These are phyloP conservation scores for Sarcophaga peregrina DNA, from an alignment of 1,140 invertebrate genomes.

Conservation along the genomic window DNA sequence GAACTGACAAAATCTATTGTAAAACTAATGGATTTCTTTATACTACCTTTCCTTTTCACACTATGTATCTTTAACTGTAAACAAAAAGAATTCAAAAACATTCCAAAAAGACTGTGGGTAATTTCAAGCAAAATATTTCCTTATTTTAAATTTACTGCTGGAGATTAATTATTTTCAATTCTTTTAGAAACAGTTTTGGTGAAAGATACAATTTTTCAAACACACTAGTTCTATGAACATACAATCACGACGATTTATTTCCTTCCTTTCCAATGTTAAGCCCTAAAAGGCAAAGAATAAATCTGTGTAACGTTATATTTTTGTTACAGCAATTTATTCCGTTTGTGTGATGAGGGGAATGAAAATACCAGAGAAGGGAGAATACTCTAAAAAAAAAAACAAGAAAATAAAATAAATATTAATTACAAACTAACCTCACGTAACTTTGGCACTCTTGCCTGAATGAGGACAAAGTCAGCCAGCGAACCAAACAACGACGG, in stretches of 20 bases:
- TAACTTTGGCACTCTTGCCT: conserved; percentile 28
- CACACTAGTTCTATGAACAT: not conserved
- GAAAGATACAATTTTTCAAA: no score
- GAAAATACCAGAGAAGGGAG: not conserved
- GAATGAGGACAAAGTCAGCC: conserved; percentile 21
- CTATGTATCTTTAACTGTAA: no score
- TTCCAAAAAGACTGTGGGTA: no score
- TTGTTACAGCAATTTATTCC: conserved; percentile 32
- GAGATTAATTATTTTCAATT: no score
- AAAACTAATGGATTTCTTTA: no score
- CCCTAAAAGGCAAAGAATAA: not conserved
- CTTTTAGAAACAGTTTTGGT: no score
- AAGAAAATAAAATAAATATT: conserved; percentile 23
- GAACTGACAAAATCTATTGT: no score
- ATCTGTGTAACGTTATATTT: conserved; percentile 25
- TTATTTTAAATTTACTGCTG: no score
- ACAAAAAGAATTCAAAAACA: no score
- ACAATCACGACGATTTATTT: conserved; percentile 23
- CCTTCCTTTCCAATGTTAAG: conserved; percentile 8
- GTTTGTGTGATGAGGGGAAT: not conserved
- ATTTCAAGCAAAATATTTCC: no score
- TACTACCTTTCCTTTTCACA: no score
- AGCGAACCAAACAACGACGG: not conserved
- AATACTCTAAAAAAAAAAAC: not conserved
- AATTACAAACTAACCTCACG: conserved; percentile 42